Conservation (phyloP, 2,888 invertebrate species). For the Ferrisia virgata region DNA sequence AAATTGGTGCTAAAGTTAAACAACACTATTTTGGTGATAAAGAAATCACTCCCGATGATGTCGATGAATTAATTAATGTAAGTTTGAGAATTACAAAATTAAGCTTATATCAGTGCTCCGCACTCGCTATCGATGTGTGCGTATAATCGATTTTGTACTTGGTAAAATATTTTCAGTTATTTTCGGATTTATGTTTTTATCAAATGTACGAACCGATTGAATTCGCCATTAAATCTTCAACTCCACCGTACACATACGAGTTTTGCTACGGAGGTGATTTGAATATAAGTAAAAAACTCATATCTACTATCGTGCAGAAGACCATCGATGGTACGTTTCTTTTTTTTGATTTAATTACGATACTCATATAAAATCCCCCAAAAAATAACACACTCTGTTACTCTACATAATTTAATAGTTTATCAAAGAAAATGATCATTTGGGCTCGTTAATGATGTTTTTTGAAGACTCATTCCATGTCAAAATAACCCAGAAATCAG, state of each 20-base stretch:
- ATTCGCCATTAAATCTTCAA: not conserved
- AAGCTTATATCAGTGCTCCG: too few species aligned
- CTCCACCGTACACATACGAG: conserved; percentile 47
- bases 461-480: too few species aligned
- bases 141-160: not conserved
- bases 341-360: too few species aligned
- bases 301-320: not conserved
- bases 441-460: too few species aligned
- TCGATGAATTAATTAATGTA: not conserved
- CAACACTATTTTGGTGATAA: not conserved
- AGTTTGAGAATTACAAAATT: too few species aligned
- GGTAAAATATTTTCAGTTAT: conserved; percentile 59
- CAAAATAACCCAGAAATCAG: too few species aligned
- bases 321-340: not conserved
- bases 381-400: too few species aligned
- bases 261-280: conserved; percentile 47
- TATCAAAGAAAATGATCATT: too few species aligned
- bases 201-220: conserved; percentile 62
- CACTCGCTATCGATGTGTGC: not conserved
- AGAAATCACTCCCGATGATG: not conserved
- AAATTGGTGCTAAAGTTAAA: not conserved
- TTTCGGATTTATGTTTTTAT: conserved; percentile 71
- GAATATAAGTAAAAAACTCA: conserved; percentile 37
- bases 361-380: too few species aligned
- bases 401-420: too few species aligned